These are phyloP conservation scores for Hemitrygon akajei DNA, from an alignment of 2,797 vertebrate species.

Conservation along the genomic window DNA sequence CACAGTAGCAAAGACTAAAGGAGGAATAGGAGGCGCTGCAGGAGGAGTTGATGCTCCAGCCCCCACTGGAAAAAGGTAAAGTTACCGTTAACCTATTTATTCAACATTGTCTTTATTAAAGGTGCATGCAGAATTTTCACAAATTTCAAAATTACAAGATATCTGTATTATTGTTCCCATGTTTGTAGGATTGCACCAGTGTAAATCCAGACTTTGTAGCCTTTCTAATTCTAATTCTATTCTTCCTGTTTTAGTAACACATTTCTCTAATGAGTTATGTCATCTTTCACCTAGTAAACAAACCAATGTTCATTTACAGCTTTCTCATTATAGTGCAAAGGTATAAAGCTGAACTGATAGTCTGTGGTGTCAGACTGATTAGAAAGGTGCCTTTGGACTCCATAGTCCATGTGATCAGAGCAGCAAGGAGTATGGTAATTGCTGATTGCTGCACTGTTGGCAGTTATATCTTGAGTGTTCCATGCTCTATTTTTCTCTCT, in stretches of 20 bases:
- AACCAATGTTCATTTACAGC: neutral
- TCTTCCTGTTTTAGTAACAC: neutral
- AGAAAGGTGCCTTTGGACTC: neutral
- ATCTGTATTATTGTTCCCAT: neutral
- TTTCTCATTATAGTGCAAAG: neutral
- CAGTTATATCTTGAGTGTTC: neutral
- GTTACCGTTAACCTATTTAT: neutral
- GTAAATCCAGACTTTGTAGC: neutral
- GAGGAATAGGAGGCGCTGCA: slow-evolving; percentile 32
- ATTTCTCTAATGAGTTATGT: neutral
- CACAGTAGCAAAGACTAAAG: slow-evolving; percentile 65
- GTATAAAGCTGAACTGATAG: neutral
- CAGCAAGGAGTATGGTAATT: neutral
- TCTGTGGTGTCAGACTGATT: neutral
- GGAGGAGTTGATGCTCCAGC: slow-evolving; percentile 59
- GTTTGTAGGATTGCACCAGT: neutral
- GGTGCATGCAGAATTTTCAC: neutral
- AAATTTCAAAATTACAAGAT: neutral
- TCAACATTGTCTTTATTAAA: neutral
- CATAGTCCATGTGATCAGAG: neutral
- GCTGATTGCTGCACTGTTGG: neutral
- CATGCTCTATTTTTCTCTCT: neutral
- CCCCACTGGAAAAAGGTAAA: slow-evolving; percentile 70
- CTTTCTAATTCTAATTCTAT: neutral
- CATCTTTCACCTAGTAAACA: neutral